phyloP scores from a whole-genome alignment of 2,797 vertebrate species.

The Typhlichthys subterraneus region DNA sequence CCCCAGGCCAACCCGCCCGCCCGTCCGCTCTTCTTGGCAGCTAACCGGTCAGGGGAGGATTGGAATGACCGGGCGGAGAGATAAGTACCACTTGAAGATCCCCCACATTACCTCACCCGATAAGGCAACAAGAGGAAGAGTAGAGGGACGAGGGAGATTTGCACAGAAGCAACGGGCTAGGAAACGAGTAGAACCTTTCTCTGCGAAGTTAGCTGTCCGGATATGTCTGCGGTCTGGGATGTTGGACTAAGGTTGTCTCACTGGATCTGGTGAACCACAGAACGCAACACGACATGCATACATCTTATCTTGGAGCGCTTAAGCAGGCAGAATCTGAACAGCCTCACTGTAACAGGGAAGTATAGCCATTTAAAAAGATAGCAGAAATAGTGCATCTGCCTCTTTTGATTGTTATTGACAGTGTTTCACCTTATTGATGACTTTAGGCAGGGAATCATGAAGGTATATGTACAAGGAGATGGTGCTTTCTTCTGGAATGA shows the following conservation, averaged over 20 bases:
- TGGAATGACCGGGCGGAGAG: slow-evolving; percentile 68
- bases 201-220: slow-evolving; percentile 8
- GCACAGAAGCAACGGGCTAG: slow-evolving; percentile 22
- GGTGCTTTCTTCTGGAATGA: not conserved
- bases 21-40: slow-evolving; percentile 71
- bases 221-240: not conserved
- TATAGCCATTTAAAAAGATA: not conserved
- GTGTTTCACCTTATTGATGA: slow-evolving; percentile 13
- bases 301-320: not conserved
- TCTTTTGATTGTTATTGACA: too few species aligned
- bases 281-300: not conserved
- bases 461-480: not conserved
- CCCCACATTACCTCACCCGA: slow-evolving; percentile 83
- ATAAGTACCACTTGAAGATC: slow-evolving; percentile 82
- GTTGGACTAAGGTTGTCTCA: not conserved
- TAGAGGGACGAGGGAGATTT: slow-evolving; percentile 17
- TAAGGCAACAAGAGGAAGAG: slow-evolving; percentile 67
- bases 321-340: too few species aligned
- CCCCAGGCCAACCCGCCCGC: slow-evolving; percentile 70
- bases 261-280: slow-evolving; percentile 16
- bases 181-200: not conserved
- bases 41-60: slow-evolving; percentile 73
- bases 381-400: not conserved
- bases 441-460: slow-evolving; percentile 15
- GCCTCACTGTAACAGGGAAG: not conserved